Evolutionary conservation across 2,797 vertebrate species (phyloP).

Genomic region (Artibeus jamaicensis): DNA sequence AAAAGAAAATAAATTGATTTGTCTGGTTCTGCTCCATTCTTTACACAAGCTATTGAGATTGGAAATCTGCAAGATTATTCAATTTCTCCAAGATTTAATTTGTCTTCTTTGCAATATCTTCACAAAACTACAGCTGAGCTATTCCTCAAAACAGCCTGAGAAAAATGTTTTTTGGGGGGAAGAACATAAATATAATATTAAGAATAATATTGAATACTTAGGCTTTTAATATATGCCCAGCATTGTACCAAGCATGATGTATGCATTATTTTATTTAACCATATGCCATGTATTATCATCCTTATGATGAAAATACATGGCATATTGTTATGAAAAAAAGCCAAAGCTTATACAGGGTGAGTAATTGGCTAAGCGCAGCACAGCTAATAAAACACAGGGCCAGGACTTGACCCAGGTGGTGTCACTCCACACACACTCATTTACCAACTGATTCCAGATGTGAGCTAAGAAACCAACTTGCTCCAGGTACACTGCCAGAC

Average conservation of each 20-base stretch:
- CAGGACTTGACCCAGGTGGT: not conserved
- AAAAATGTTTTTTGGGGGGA: not conserved
- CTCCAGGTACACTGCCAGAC: not conserved
- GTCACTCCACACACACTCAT: not conserved
- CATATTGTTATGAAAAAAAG: not conserved
- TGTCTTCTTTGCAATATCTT: not conserved
- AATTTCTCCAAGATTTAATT: constrained; percentile 34
- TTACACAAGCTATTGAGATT: not conserved
- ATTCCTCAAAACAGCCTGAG: not conserved
- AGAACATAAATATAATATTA: constrained; percentile 16
- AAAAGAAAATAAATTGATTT: constrained; percentile 5
- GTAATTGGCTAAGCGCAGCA: not conserved
- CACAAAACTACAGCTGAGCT: constrained; percentile 6
- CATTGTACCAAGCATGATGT: not conserved
- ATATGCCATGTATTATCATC: not conserved
- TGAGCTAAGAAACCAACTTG: not conserved
- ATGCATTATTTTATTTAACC: not conserved
- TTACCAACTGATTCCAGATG: not conserved
- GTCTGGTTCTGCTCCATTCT: not conserved
- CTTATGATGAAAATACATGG: not conserved
- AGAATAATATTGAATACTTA: not conserved
- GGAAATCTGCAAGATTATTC: constrained; percentile 26
- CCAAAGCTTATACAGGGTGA: not conserved
- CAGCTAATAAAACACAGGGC: not conserved
- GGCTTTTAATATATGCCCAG: not conserved